Base-by-base conservation (phyloP, 2,888 invertebrate species). In the Oscheius sp. region DNA sequence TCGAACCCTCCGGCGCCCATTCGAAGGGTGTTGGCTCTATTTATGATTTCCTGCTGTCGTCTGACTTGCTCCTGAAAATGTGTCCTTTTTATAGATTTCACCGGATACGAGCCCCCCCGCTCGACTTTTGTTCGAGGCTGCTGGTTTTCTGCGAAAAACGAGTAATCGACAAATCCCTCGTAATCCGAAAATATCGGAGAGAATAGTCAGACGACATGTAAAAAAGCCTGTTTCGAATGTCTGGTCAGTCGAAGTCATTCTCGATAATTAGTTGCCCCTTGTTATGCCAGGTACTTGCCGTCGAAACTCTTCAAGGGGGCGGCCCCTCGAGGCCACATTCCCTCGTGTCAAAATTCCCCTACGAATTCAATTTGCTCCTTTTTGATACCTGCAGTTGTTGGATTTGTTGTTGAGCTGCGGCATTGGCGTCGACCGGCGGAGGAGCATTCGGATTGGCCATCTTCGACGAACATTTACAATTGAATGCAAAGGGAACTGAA, bases 391-490 rank as follows among this genome's bases (percentile, higher is more conserved):
- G 86, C 9, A 87, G 75, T 52, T 86, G 85, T 46, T 83, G 79
- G 70, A 87, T 86, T 69, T 87, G 87, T 63, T 87, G 87, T 69
- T 87, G 87, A 18, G 85, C 84, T 7, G 83, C 75, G 9, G 76
- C 79, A 75, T 84, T 86, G 0, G 85, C 77, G 71, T 87, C 87
- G 13, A 81, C 69, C 18, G 85, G 84, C 9, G 81, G 75, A 23
- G 79, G 74, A 13, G 76, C 74, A 43, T 72, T 59, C 27, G 76
- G 77, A 69, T 83, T 77, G 43, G 77, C 66, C 59, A 72, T 55
- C 59, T 81, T 81, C 43, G 79, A 75, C 43, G 76, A 74, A 68
- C 81, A 83, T 29, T 77, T 79, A 68, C 83, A 83, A 23, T 74
- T 76, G 76, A 83, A 83, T 16, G 78, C 76, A 63, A 83, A 81